Conservation (phyloP, 2,797 vertebrate genomes). For the Sternotherus odoratus region DNA sequence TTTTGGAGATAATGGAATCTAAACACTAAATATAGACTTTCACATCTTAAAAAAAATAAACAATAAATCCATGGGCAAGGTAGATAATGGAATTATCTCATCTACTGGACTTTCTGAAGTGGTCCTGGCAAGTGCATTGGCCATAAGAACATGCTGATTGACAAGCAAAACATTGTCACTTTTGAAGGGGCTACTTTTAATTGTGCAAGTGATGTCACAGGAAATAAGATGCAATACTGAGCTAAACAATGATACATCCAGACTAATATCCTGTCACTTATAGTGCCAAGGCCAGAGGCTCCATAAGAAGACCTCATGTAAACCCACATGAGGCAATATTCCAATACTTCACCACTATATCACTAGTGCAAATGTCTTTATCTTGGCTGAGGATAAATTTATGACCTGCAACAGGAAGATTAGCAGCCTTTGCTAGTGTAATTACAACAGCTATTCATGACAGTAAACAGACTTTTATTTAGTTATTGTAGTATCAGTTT, state of each 20-base stretch:
- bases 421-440: not conserved
- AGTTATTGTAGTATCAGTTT: slow-evolving; percentile 7
- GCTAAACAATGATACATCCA: not conserved
- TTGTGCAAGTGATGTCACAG: not conserved
- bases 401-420: not conserved
- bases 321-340: not conserved
- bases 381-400: not conserved
- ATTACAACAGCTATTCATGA: slow-evolving; percentile 24
- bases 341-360: not conserved
- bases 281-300: not conserved
- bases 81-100: not conserved
- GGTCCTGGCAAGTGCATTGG: not conserved
- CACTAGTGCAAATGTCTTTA: not conserved
- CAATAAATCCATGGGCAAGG: not conserved
- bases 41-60: slow-evolving; percentile 15
- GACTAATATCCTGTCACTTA: not conserved
- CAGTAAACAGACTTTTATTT: slow-evolving; percentile 32
- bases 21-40: not conserved
- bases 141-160: not conserved
- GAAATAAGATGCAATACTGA: slow-evolving; percentile 28
- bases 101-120: not conserved
- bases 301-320: not conserved
- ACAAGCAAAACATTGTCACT: not conserved
- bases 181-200: not conserved
- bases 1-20: not conserved